Percentiles rank a stretch among this genome's conserved stretches.
phyloP scores from a whole-genome alignment of 2,797 vertebrate genomes.

The Sphaeramia orbicularis region DNA sequence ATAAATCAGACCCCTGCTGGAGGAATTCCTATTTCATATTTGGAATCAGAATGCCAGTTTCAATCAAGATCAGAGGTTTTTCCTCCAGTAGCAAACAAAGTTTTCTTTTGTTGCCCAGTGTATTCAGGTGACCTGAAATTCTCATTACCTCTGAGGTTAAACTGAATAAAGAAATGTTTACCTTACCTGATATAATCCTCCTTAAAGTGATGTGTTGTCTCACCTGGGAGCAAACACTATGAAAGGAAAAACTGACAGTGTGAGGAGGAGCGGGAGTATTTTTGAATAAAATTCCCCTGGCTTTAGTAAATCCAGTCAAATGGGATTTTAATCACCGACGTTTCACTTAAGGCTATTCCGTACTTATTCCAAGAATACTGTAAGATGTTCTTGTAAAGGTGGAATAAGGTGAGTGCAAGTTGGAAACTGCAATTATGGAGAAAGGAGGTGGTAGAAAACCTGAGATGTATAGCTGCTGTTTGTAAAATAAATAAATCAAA shows the following conservation, averaged over 20 bases:
- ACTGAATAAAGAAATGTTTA: not conserved
- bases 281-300: not conserved
- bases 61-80: no score
- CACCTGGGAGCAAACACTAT: not conserved
- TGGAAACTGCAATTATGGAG: not conserved
- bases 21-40: no score
- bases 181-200: not conserved
- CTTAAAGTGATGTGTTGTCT: not conserved
- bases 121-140: not conserved
- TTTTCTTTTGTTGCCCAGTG: no score
- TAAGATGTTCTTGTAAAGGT: not conserved
- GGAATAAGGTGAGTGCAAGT: conserved; percentile 1
- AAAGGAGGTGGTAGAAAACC: not conserved
- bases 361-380: not conserved
- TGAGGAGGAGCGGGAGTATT: not conserved
- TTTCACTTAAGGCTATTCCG: not conserved
- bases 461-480: conserved; percentile 11
- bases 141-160: not conserved
- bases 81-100: no score
- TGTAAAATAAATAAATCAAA: not conserved
- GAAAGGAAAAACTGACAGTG: not conserved
- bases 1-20: no score
- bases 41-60: no score
- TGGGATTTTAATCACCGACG: not conserved
- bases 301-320: not conserved